Percentiles rank a stretch among this genome's conserved stretches.
phyloP scores from a whole-genome alignment of 1,140 invertebrate species.

The Aphaenogaster ashmeadi region DNA sequence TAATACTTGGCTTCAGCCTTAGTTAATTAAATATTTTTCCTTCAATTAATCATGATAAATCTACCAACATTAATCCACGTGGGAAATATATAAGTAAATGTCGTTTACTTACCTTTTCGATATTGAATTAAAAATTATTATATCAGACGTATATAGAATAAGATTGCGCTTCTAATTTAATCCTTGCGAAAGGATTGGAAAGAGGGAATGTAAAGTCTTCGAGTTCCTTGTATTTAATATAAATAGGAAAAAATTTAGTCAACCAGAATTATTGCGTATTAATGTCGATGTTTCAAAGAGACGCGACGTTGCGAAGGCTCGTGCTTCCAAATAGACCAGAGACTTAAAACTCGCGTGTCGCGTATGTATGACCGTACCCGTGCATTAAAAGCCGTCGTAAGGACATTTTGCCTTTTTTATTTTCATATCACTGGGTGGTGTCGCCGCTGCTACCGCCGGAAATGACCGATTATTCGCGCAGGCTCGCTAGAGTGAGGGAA shows the following conservation, averaged over 20 bases:
- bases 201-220: background rate
- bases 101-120: background rate
- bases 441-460: slow-evolving; percentile 64
- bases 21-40: background rate
- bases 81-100: background rate
- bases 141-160: background rate
- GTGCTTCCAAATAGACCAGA: slow-evolving; percentile 10
- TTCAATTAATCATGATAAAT: background rate
- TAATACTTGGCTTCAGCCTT: background rate
- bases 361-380: slow-evolving; percentile 13
- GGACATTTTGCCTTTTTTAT: slow-evolving; percentile 43
- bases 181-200: background rate
- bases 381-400: slow-evolving; percentile 32
- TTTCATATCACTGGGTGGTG: slow-evolving; percentile 57
- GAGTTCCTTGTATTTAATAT: background rate
- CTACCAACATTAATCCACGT: background rate
- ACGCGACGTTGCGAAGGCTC: background rate
- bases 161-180: background rate
- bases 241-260: background rate
- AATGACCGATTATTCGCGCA: slow-evolving; percentile 71
- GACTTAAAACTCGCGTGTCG: slow-evolving; percentile 30
- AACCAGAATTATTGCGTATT: background rate
- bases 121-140: slow-evolving; percentile 7
- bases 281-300: background rate
- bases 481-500: slow-evolving; percentile 49